Conservation (phyloP, 2,888 invertebrate genomes). For the Choreutis nemorana region DNA sequence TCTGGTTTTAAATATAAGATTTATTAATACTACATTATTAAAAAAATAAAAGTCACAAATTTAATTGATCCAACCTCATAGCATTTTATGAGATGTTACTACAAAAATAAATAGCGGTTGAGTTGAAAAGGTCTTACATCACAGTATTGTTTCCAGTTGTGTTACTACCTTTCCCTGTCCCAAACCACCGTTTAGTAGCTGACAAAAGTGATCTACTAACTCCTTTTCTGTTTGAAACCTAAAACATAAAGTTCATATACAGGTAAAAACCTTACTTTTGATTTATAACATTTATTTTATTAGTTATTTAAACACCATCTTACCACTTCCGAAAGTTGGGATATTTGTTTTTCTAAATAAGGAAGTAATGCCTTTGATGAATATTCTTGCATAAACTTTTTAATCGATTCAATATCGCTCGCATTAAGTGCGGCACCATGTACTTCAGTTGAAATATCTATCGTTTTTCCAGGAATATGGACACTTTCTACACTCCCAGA, state of each 20-base stretch:
- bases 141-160: constrained; percentile 79
- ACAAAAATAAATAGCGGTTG: constrained; percentile 1
- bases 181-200: constrained; percentile 96
- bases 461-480: constrained; percentile 52
- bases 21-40: no score
- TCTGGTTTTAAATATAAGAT: no score
- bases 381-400: constrained; percentile 88
- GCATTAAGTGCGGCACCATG: constrained; percentile 81
- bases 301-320: constrained; percentile 15
- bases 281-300: constrained; percentile 1
- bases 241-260: constrained; percentile 11
- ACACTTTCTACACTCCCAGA: constrained; percentile 69
- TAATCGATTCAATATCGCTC: constrained; percentile 85
- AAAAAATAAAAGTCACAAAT: no score
- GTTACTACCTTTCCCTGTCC: constrained; percentile 84
- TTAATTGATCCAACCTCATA: neutral
- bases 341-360: constrained; percentile 90
- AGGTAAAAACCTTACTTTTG: constrained; percentile 4
- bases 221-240: constrained; percentile 87
- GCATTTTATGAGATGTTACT: no score
- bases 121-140: constrained; percentile 73
- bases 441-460: constrained; percentile 58
- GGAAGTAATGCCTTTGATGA: constrained; percentile 86
- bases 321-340: constrained; percentile 78
- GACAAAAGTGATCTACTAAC: constrained; percentile 92